Conservation (phyloP, 1,140 invertebrate genomes). For the Heliconius hewitsoni region DNA sequence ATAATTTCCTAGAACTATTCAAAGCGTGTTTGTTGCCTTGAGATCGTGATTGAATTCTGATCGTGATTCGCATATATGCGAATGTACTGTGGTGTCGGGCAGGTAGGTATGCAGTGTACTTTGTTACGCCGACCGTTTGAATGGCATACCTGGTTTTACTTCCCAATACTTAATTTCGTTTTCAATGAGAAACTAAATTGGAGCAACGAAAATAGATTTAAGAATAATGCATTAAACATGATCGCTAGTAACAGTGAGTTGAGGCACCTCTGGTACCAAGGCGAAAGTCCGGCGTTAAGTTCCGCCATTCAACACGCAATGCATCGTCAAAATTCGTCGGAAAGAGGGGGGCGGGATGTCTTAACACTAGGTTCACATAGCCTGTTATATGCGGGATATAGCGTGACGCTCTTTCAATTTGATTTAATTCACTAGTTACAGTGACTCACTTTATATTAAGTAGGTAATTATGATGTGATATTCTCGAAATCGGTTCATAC, state of each 20-base stretch:
- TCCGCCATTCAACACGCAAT: too few relatives aligned
- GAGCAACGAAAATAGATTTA: neutral
- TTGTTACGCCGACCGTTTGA: conserved; percentile 31
- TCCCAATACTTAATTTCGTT: conserved; percentile 26
- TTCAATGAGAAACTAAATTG: conserved; percentile 5
- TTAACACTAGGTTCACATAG: too few relatives aligned
- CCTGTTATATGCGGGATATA: too few relatives aligned
- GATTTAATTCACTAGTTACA: conserved; percentile 27
- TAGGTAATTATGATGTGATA: conserved; percentile 52
- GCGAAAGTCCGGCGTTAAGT: too few relatives aligned
- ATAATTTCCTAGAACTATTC: conserved; percentile 43
- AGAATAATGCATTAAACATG: neutral
- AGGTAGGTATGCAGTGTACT: conserved; percentile 19
- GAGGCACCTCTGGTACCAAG: too few relatives aligned
- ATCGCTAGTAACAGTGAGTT: conserved; percentile 34
- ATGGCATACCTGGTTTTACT: conserved; percentile 36
- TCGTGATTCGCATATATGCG: conserved; percentile 46
- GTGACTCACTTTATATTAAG: conserved; percentile 34
- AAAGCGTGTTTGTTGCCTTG: conserved; percentile 51
- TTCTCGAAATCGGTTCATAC: conserved; percentile 67
- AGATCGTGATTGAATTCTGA: conserved; percentile 48
- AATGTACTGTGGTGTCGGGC: conserved; percentile 31
- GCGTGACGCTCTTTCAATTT: too few relatives aligned
- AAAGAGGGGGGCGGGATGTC: too few relatives aligned
- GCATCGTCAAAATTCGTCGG: too few relatives aligned